A percentile compares a stretch with the other conserved stretches of the same genome.
Evolutionary conservation across 1,140 invertebrate species (phyloP).

Genomic region (Drosophila nebulosa): DNA sequence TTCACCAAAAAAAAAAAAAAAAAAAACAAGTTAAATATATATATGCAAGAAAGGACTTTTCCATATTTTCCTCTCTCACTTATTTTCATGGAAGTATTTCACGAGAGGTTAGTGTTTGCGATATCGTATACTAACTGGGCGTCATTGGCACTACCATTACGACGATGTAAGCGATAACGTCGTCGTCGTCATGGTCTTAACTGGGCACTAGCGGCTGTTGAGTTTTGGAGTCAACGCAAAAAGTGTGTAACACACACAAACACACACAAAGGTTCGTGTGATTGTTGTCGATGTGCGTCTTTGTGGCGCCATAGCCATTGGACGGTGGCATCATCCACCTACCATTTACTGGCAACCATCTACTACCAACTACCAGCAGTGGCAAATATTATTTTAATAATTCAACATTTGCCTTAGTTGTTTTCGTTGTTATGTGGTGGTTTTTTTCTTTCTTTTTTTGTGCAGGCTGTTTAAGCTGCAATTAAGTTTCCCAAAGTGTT

Average conservation of each 20-base stretch:
- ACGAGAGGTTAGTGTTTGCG: slow-evolving; percentile 15
- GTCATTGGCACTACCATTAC: slow-evolving; percentile 20
- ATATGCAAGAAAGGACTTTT: too few species aligned
- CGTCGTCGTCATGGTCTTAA: slow-evolving; percentile 32
- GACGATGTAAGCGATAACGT: neutral
- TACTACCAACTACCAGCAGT: slow-evolving; percentile 46
- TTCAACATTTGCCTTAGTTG: slow-evolving; percentile 30
- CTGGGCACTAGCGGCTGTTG: slow-evolving; percentile 47
- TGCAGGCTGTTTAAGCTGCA: slow-evolving; percentile 51
- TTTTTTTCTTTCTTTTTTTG: too few species aligned
- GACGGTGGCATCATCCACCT: slow-evolving; percentile 30
- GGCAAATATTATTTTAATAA: slow-evolving; percentile 74
- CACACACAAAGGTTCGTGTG: slow-evolving; percentile 16
- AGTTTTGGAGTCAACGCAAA: slow-evolving; percentile 31
- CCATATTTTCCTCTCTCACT: too few species aligned
- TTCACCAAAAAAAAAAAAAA: too few species aligned
- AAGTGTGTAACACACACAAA: slow-evolving; percentile 71
- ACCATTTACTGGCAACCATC: neutral
- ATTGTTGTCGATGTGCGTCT: slow-evolving; percentile 18
- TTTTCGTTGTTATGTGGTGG: neutral
- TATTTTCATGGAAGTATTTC: too few species aligned
- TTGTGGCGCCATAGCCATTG: slow-evolving; percentile 60
- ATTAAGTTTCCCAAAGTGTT: slow-evolving; percentile 52
- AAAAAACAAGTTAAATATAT: too few species aligned
- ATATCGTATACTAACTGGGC: slow-evolving; percentile 17